Percentiles rank a stretch among this genome's conserved stretches.
Conservation (phyloP, 92 coral and sea anemone genomes). For the Zoanthus solanderi region DNA sequence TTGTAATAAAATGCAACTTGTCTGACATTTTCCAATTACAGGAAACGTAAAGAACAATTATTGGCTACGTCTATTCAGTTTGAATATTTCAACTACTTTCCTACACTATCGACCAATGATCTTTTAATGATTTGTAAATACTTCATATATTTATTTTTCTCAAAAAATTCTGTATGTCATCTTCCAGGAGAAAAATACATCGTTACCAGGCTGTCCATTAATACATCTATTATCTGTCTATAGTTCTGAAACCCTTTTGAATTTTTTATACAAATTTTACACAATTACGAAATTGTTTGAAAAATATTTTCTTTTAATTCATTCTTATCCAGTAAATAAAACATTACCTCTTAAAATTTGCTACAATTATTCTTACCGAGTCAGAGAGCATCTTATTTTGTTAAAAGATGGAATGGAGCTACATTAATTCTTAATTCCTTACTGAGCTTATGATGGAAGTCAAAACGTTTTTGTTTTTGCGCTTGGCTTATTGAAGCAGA, state of each 20-base stretch:
- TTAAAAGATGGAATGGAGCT: neutral
- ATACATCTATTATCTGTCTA: no score
- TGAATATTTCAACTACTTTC: no score
- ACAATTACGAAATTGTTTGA: constrained; percentile 12
- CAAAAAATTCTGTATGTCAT: no score
- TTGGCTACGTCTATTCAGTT: no score
- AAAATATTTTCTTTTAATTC: constrained; percentile 23
- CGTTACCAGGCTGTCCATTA: no score
- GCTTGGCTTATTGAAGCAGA: neutral
- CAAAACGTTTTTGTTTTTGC: neutral
- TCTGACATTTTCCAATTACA: no score
- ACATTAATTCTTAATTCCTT: neutral
- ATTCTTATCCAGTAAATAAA: neutral
- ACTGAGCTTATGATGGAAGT: neutral
- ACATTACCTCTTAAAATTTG: neutral
- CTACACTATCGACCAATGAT: no score
- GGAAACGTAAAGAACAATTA: no score
- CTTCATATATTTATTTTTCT: no score
- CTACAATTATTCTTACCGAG: neutral
- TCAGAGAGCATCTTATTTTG: neutral
- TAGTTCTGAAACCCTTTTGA: neutral
- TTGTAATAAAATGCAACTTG: no score
- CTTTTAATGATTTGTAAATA: no score
- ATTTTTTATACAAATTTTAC: neutral
- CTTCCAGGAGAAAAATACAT: no score